Base-by-base conservation (phyloP, 2,113 vertebrate genomes). In the Coturnix japonica region DNA sequence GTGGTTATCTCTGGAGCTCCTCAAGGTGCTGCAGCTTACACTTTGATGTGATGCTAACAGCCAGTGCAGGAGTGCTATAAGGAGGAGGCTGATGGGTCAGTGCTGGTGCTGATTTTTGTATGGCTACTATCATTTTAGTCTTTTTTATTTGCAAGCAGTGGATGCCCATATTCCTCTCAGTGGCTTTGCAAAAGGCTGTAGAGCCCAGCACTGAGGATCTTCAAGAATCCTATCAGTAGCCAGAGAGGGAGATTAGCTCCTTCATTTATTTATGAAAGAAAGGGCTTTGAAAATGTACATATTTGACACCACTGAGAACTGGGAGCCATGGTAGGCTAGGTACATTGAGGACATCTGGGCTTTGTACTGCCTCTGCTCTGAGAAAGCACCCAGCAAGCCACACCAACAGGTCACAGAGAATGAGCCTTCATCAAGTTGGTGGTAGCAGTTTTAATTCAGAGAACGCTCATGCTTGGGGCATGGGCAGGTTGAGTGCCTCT, bases 381-480 rank as follows among this genome's bases (percentile, higher is more conserved):
- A 82, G 46, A 25, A 26, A 70, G 12, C 41, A 76, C 20, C 25
- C 23, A 13, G 19, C 25, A 8, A 94, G 33, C 54, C 41, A 76
- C 26, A 39, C 11, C 39, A 78, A 33, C 41, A 44, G 0, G 1
- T n/a, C 37, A 44, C 20, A 23, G 72, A 67, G 78, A 81, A n/a
- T 11, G 15, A 86, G 12, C 63, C 44, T 60, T 53, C 51, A 9
- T 63, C n/a, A 71, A 81, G 61, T 23, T 73, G 21, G n/a, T 18
- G 6, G 13, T 28, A 75, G 39, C 25, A 41, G 39, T 70, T 61
- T 82, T 69, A 76, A 60, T 60, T 86, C 44, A 56, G 60, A 80
- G 8, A 7, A n/a, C 77, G 37, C n/a, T 81, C 64, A 31, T 60
- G 16, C 12, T 37, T 63, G 13, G 56, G 31, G 25, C 0, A 0